These are phyloP conservation scores for Norana najaformis DNA, from an alignment of 2,888 invertebrate genomes.

Conservation along the genomic window DNA sequence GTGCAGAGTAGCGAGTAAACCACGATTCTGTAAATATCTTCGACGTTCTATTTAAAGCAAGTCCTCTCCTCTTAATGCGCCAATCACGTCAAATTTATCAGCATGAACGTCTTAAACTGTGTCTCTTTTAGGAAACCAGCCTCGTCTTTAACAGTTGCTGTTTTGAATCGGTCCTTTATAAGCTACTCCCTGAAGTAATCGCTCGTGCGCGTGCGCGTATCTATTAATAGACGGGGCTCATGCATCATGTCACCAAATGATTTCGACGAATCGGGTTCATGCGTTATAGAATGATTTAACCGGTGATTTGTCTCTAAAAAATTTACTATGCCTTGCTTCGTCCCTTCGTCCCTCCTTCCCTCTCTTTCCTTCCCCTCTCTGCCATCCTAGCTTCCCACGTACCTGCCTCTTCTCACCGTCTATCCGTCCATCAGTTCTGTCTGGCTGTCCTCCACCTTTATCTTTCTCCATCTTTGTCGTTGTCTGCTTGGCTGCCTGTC, in stretches of 20 bases:
- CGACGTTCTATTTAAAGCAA: background rate
- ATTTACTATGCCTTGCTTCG: too few species aligned
- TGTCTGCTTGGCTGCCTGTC: too few species aligned
- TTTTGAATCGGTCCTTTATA: background rate
- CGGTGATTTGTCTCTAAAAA: too few species aligned
- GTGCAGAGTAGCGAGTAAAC: background rate
- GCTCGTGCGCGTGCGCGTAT: background rate
- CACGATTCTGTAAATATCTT: background rate
- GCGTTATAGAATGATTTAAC: too few species aligned
- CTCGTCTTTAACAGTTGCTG: background rate
- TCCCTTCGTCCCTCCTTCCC: too few species aligned
- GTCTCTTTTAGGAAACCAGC: background rate
- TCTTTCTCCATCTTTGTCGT: too few species aligned
- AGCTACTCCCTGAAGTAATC: background rate
- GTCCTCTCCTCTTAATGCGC: background rate
- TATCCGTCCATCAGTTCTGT: too few species aligned
- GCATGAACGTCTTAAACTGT: too few species aligned
- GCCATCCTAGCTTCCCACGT: background rate
- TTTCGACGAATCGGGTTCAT: too few species aligned
- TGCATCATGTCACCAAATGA: too few species aligned
- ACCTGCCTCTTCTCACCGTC: too few species aligned
- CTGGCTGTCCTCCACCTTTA: too few species aligned
- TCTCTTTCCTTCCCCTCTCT: background rate
- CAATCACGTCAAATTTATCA: background rate
- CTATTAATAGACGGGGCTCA: background rate